phyloP scores from a whole-genome alignment of 2,113 vertebrate genomes.

The Oryctolagus cuniculus region DNA sequence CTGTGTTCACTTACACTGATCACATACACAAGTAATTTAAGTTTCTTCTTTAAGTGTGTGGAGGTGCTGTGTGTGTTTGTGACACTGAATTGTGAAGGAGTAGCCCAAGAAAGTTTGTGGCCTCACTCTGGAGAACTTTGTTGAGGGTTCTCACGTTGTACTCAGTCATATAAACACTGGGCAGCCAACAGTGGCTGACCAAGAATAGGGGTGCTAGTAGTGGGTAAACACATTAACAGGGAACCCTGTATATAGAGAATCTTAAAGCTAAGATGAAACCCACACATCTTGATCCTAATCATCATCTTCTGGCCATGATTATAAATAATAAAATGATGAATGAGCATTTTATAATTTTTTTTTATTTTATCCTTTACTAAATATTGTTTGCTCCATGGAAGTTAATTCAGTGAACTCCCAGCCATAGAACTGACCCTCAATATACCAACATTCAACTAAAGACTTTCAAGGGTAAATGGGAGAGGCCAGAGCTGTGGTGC shows the following conservation, averaged over 20 bases:
- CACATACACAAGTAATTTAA: neutral
- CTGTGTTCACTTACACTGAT: neutral
- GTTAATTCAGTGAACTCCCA: conserved; percentile 26
- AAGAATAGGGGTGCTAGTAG: neutral
- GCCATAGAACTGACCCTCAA: neutral
- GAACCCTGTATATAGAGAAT: neutral
- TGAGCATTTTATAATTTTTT: neutral
- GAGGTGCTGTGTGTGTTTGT: neutral
- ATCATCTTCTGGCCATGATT: neutral
- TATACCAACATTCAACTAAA: neutral
- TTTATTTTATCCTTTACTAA: conserved; percentile 27
- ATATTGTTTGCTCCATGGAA: neutral
- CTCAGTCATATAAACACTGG: neutral
- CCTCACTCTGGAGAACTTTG: neutral
- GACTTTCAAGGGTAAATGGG: neutral
- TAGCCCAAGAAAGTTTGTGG: neutral
- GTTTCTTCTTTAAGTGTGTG: neutral
- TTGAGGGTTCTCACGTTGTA: neutral
- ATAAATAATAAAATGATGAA: conserved; percentile 53
- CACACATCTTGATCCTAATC: conserved; percentile 37
- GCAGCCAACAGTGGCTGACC: neutral
- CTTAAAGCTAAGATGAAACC: conserved; percentile 35
- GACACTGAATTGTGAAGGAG: neutral
- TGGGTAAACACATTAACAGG: neutral
- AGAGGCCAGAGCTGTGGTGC: no score